These are phyloP conservation scores for Tenthredo scrophulariae DNA, from an alignment of 2,888 invertebrate species.

Conservation along the genomic window DNA sequence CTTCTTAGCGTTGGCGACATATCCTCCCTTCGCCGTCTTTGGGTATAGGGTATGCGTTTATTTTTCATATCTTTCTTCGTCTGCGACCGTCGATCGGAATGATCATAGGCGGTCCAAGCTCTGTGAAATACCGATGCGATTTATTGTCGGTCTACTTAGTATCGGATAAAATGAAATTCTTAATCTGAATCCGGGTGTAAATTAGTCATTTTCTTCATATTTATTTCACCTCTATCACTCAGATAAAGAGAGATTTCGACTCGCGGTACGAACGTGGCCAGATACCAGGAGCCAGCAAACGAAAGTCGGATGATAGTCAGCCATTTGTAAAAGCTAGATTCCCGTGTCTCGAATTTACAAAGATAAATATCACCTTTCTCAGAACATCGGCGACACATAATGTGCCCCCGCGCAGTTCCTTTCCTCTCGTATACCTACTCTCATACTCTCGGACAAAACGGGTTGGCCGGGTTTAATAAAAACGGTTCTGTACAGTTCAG, in stretches of 20 bases:
- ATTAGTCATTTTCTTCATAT: neutral
- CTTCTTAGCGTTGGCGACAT: conserved; percentile 44
- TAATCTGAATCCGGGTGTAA: neutral
- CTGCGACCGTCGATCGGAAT: neutral
- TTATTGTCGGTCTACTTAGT: neutral
- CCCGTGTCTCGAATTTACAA: conserved; percentile 47
- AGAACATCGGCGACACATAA: conserved; percentile 50
- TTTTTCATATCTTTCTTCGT: neutral
- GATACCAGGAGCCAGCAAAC: neutral
- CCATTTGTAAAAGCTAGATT: conserved; percentile 45
- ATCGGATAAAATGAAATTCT: neutral
- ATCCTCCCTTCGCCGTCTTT: neutral
- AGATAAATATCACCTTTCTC: conserved; percentile 51
- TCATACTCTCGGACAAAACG: neutral
- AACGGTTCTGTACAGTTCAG: conserved; percentile 61
- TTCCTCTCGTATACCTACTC: neutral
- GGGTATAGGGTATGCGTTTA: neutral
- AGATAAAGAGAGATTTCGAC: neutral
- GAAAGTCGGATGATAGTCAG: conserved; percentile 18
- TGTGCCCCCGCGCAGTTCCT: conserved; percentile 33
- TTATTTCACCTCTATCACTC: neutral
- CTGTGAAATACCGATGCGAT: neutral
- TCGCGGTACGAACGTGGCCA: neutral
- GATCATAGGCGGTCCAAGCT: neutral
- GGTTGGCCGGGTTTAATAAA: conserved; percentile 60